Conservation (phyloP, 2,888 invertebrate genomes). For the Argyra leucocephala region DNA sequence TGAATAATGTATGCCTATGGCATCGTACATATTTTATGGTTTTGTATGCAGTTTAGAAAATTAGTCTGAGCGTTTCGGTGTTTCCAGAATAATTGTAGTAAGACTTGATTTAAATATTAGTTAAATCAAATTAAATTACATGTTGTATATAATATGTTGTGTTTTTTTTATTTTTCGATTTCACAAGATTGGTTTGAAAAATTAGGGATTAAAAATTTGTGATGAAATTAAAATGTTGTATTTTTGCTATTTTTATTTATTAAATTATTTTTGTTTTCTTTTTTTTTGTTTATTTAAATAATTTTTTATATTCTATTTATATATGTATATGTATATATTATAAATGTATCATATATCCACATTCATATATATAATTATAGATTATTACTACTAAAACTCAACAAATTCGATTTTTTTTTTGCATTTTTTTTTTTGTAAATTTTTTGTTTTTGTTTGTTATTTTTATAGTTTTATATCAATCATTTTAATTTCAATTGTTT, state of each 20-base stretch:
- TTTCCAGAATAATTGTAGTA: no score
- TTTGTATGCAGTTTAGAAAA: no score
- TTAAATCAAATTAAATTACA: no score
- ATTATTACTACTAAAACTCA: constrained; percentile 11
- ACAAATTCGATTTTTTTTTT: constrained; percentile 16
- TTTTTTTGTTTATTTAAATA: constrained; percentile 16
- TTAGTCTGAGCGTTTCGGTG: no score
- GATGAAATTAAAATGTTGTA: not conserved
- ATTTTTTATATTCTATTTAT: constrained; percentile 10
- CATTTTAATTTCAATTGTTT: constrained; percentile 16
- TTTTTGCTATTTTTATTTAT: not conserved
- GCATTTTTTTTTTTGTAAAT: constrained; percentile 14
- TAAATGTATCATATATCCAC: no score
- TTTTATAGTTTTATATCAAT: constrained; percentile 22
- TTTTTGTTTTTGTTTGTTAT: constrained; percentile 18
- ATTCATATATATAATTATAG: constrained; percentile 12
- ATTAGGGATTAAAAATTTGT: not conserved
- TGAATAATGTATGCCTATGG: no score
- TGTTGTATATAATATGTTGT: no score
- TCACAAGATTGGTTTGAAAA: no score
- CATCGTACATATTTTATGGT: no score
- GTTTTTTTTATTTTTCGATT: no score
- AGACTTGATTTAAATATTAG: no score
- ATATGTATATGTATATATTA: constrained; percentile 2
- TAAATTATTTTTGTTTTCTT: constrained; percentile 17